Evolutionary conservation across 2,888 invertebrate genomes (phyloP), one percentile per base, ranked within the genome.

Genomic region (Parasteatoda lunata): DNA sequence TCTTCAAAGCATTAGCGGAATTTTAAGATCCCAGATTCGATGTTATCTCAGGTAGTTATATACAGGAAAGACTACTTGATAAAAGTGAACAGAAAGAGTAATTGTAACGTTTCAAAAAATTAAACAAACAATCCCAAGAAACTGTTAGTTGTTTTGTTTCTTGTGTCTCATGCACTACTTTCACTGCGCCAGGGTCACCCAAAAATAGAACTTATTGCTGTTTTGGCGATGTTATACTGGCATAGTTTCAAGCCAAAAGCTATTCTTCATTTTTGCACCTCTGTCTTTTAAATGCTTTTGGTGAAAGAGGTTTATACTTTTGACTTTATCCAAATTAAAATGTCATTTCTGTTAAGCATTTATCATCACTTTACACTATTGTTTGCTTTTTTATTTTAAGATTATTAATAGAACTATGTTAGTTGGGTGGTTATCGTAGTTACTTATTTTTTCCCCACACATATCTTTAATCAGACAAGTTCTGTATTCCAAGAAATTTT

Each of bases 191-290:
- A 85, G 84, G 84, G 84, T 85, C 79, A 75, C 66, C 76, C 76
- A 85, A 64, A 54, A 69, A 70, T 85, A 85, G 79, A 51, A 66
- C 75, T 70, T 68, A 73, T 81, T 68, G 84, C 73, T 73, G 84
- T 72, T 75, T 84, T 78, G 78, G 78, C 73, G 77, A 73, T 30
- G 78, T 65, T 73, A 79, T 7, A n/a, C 65, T 75, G 85, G 79
- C 79, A 76, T 70, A 54, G 13, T 85, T 79, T 85, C 79, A 76
- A 76, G n/a, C 15, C 59, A 49, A n/a, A 59, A 45, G 48, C 51
- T 76, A 80, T 85, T 85, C 80, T 77, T 85, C 85, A 85, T 80
- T 79, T 84, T 79, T 47, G 52, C 84, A 68, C 84, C 15, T 65
- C 66, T 71, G 72, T 66, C 66, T 30, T 30, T 78, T 84, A 82